Conservation (phyloP, 64 coral and sea anemone genomes). For the Dendronephthya gigantea region DNA sequence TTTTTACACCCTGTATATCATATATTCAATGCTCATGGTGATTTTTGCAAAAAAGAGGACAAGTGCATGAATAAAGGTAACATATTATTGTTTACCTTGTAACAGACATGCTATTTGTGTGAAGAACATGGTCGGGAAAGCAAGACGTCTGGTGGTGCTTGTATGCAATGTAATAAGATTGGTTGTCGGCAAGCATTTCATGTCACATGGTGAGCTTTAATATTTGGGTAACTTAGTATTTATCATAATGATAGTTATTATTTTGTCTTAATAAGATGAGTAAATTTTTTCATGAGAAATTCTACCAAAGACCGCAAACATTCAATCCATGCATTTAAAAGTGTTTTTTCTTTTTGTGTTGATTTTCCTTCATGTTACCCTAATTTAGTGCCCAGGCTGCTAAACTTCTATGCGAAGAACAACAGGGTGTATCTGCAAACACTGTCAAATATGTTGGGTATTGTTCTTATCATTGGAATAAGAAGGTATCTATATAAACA, state of each 20-base stretch:
- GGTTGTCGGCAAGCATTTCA: slow-evolving; percentile 88
- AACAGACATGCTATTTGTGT: slow-evolving; percentile 89
- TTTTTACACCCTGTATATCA: too few relatives aligned
- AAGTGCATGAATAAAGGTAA: too few relatives aligned
- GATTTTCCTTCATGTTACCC: too few relatives aligned
- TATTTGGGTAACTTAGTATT: too few relatives aligned
- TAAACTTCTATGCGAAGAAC: slow-evolving; percentile 65
- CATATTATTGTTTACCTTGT: too few relatives aligned
- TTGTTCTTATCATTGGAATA: slow-evolving; percentile 74
- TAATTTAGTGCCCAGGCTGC: slow-evolving; percentile 56
- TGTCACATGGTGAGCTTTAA: slow-evolving; percentile 78
- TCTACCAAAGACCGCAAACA: too few relatives aligned
- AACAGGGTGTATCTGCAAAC: slow-evolving; percentile 59
- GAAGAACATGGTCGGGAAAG: slow-evolving; percentile 92
- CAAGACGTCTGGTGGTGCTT: slow-evolving; percentile 78
- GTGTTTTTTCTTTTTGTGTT: too few relatives aligned
- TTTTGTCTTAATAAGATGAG: neutral
- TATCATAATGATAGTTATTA: neutral
- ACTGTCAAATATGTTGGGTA: slow-evolving; percentile 81
- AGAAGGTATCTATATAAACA: too few relatives aligned
- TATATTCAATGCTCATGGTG: too few relatives aligned
- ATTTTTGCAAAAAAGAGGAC: too few relatives aligned
- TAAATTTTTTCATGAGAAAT: too few relatives aligned
- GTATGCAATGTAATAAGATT: slow-evolving; percentile 93
- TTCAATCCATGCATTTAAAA: too few relatives aligned